Evolutionary conservation across 1,140 invertebrate genomes (phyloP).

Genomic region (Lasioglossum albipes): DNA sequence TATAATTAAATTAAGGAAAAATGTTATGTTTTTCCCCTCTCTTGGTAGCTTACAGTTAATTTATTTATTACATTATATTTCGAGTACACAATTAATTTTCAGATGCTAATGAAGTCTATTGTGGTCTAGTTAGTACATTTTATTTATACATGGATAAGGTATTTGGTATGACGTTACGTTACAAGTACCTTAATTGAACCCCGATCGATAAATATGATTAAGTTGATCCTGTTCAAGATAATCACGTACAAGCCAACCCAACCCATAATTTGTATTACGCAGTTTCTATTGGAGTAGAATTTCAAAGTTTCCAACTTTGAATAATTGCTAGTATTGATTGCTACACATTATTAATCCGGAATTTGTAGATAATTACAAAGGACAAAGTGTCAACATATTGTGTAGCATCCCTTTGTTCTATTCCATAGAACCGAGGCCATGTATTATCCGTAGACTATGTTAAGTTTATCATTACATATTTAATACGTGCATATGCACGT

Average conservation of each 20-base stretch:
- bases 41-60: too few relatives aligned
- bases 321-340: conserved; percentile 6
- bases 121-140: neutral
- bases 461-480: too few relatives aligned
- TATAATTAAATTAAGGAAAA: too few relatives aligned
- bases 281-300: neutral
- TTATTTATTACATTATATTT: too few relatives aligned
- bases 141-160: conserved; percentile 1
- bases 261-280: neutral
- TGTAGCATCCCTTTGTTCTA: too few relatives aligned
- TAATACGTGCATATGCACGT: too few relatives aligned
- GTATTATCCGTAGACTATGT: too few relatives aligned
- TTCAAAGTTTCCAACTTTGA: neutral
- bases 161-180: neutral
- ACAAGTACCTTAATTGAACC: too few relatives aligned
- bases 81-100: neutral
- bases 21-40: too few relatives aligned
- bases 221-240: conserved; percentile 3
- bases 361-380: too few relatives aligned
- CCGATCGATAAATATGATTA: neutral
- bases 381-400: too few relatives aligned
- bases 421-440: too few relatives aligned
- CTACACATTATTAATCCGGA: neutral
- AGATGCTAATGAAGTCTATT: neutral
- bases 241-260: neutral